A percentile compares a stretch with the other conserved stretches of the same genome.
Conservation (phyloP, 1,140 invertebrate species). For the Ruditapes philippinarum region DNA sequence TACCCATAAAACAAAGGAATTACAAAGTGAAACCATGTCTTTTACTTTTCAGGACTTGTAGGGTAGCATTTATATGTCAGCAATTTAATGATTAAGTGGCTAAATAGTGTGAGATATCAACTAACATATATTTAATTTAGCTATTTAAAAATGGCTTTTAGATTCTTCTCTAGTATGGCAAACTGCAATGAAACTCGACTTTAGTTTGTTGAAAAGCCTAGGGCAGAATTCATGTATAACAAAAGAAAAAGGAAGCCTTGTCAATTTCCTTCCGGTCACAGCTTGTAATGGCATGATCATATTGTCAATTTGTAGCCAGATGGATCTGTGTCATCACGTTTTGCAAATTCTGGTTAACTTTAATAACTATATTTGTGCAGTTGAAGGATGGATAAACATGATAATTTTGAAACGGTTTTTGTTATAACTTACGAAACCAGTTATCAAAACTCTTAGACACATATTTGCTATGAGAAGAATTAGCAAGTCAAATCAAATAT, state of each 20-base stretch:
- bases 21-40: slow-evolving; percentile 21
- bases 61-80: slow-evolving; percentile 29
- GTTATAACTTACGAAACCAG: slow-evolving; percentile 19
- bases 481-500: slow-evolving; percentile 18
- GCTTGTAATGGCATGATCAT: slow-evolving; percentile 32
- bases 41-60: slow-evolving; percentile 30
- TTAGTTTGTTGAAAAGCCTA: slow-evolving; percentile 38
- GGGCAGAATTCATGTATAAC: slow-evolving; percentile 19
- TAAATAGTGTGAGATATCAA: slow-evolving; percentile 37
- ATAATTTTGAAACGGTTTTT: slow-evolving; percentile 12
- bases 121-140: slow-evolving; percentile 26
- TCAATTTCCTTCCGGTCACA: slow-evolving; percentile 20
- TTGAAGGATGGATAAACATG: slow-evolving; percentile 2
- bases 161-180: slow-evolving; percentile 30
- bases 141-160: slow-evolving; percentile 39
- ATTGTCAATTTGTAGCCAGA: slow-evolving; percentile 32
- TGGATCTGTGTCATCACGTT: slow-evolving; percentile 12
- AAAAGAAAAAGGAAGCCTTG: slow-evolving; percentile 32
- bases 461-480: slow-evolving; percentile 3
- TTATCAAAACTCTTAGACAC: slow-evolving; percentile 7
- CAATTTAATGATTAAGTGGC: slow-evolving; percentile 39
- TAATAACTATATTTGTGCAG: neutral
- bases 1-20: slow-evolving; percentile 37
- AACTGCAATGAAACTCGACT: slow-evolving; percentile 22
- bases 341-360: slow-evolving; percentile 6